These are phyloP conservation scores for Sisor rabdophorus DNA, from an alignment of 2,113 vertebrate genomes.

Conservation along the genomic window DNA sequence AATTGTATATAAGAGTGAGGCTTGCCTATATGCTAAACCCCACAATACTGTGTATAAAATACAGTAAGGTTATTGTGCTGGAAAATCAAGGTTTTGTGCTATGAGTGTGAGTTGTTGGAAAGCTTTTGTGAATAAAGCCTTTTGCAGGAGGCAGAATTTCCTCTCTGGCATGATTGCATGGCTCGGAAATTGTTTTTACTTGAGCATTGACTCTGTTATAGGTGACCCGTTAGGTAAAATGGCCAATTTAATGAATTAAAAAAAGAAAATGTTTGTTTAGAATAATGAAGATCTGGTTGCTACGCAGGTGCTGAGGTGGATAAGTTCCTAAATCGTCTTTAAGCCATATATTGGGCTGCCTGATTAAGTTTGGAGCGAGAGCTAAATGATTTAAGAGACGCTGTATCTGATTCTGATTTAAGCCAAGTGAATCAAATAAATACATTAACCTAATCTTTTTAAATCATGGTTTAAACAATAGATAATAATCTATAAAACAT, in stretches of 20 bases:
- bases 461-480: not conserved
- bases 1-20: constrained; percentile 25
- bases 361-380: constrained; percentile 13
- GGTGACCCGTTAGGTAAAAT: constrained; percentile 15
- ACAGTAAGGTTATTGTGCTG: constrained; percentile 17
- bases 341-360: not conserved
- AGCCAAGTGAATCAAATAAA: constrained; percentile 12
- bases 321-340: constrained; percentile 8
- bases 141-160: constrained; percentile 7
- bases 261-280: constrained; percentile 10
- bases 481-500: not conserved
- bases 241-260: not conserved
- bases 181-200: constrained; percentile 2
- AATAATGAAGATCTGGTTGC: not conserved
- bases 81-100: constrained; percentile 22
- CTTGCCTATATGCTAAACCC: constrained; percentile 1
- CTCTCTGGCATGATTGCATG: not conserved
- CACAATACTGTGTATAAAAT: constrained; percentile 5
- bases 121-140: constrained; percentile 30
- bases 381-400: constrained; percentile 5
- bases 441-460: not conserved
- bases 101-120: constrained; percentile 8
- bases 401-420: not conserved
- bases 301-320: not conserved
- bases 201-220: not conserved